Evolutionary conservation across 2,888 invertebrate genomes (phyloP), one percentile per base, ranked within the genome.

Genomic region (Dicranocentrus wangi): DNA sequence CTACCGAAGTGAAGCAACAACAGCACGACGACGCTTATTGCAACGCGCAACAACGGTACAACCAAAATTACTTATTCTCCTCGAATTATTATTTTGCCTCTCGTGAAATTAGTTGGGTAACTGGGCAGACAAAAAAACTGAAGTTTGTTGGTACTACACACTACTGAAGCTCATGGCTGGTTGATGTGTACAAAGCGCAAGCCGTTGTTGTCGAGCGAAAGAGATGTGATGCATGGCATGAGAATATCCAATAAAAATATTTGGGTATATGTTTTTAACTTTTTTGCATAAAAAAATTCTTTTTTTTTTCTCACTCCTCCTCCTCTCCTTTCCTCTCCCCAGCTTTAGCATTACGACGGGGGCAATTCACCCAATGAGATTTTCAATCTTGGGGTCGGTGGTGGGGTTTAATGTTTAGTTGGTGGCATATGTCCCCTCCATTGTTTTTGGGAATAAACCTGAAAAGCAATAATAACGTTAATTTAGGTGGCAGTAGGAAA

Each of bases 41-140:
- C n/a, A n/a, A n/a, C n/a, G n/a, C n/a, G n/a, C n/a, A n/a, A n/a
- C 75, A 77, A 77, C 77, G 77, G 69, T 69, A 77, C 68, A 77
- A 47, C 60, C 70, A 47, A 78, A 78, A 70, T 77, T 77, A 61
- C 78, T 78, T 65, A 78, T 70, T 78, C 78, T 78, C 65, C 53
- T 61, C 51, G 63, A 78, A 78, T 69, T 70, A 78, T n/a, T n/a
- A n/a, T n/a, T 78, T 78, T 78, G 61, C 69, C 43, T 65, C 70
- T 69, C 65, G 61, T 65, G 78, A 78, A 78, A 70, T 70, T 78
- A 63, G 63, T 78, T 78, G 70, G 28, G 53, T 65, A 78, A 70
- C 70, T 63, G 25, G 17, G 21, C 8, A 5, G 21, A 53, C 19
- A 21, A 53, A 17, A 55, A 75, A 71, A 71, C 60, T 71, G 39